Evolutionary conservation across 2,888 invertebrate genomes (phyloP).

Genomic region (Eudemis profundana): DNA sequence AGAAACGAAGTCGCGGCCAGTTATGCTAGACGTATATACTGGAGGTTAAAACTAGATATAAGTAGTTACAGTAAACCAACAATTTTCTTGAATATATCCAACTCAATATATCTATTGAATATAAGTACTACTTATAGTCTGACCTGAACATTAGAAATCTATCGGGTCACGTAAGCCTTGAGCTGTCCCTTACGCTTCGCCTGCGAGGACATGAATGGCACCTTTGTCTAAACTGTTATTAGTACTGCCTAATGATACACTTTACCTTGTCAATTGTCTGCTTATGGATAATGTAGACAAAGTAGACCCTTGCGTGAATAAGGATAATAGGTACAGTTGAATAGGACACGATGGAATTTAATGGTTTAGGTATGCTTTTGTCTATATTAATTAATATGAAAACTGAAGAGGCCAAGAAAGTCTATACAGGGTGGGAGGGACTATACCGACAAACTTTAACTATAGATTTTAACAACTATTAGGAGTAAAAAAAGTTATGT

Average conservation of each 20-base stretch:
- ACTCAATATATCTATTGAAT: too few species aligned
- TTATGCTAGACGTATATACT: too few species aligned
- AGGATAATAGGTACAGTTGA: background rate
- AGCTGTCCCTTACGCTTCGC: slow-evolving; percentile 32
- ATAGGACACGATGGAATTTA: background rate
- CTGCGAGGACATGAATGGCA: slow-evolving; percentile 18
- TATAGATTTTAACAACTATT: too few species aligned
- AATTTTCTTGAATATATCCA: too few species aligned
- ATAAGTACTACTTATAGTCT: too few species aligned
- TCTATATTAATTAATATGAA: background rate
- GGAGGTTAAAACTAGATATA: too few species aligned
- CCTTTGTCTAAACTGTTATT: slow-evolving; percentile 37
- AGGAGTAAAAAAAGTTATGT: too few species aligned
- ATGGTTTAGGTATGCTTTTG: background rate
- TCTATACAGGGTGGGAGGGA: too few species aligned
- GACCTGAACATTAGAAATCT: slow-evolving; percentile 9
- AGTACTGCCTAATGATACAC: slow-evolving; percentile 20
- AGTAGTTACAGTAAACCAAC: too few species aligned
- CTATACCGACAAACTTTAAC: too few species aligned
- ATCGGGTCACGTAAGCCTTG: slow-evolving; percentile 22
- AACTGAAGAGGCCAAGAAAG: too few species aligned
- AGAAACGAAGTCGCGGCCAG: too few species aligned
- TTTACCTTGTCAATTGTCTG: slow-evolving; percentile 36
- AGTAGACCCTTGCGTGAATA: background rate
- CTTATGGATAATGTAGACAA: background rate